These are phyloP conservation scores for Pasiphila rectangulata DNA, from an alignment of 2,888 invertebrate species.

Conservation along the genomic window DNA sequence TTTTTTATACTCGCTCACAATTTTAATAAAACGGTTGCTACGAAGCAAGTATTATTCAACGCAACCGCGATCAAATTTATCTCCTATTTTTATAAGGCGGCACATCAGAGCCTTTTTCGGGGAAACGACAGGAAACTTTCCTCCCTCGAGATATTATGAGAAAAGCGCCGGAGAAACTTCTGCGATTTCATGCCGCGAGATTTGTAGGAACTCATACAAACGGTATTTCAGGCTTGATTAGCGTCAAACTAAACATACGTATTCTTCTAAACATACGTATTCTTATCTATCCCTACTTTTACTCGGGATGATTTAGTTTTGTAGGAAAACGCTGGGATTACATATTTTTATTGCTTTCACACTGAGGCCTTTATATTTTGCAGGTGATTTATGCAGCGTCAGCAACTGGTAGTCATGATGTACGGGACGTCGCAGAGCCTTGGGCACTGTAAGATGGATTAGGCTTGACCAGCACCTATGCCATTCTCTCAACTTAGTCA, in stretches of 20 bases:
- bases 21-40: not conserved
- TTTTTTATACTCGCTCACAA: too few relatives aligned
- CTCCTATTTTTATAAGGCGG: constrained; percentile 15
- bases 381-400: too few relatives aligned
- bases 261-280: constrained; percentile 2
- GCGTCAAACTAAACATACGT: constrained; percentile 5
- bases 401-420: too few relatives aligned
- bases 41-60: constrained; percentile 11
- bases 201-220: constrained; percentile 22
- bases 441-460: too few relatives aligned
- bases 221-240: constrained; percentile 22
- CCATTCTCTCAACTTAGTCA: too few relatives aligned
- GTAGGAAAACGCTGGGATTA: too few relatives aligned
- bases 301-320: not conserved
- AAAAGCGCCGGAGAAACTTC: constrained; percentile 22
- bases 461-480: too few relatives aligned
- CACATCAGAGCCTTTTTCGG: constrained; percentile 14
- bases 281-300: not conserved
- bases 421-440: too few relatives aligned
- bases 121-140: constrained; percentile 21
- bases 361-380: too few relatives aligned
- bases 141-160: constrained; percentile 24
- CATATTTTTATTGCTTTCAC: too few relatives aligned
- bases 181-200: constrained; percentile 21
- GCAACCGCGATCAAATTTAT: constrained; percentile 22